phyloP scores from a whole-genome alignment of 2,888 invertebrate species.

The Orthosia gracilis region DNA sequence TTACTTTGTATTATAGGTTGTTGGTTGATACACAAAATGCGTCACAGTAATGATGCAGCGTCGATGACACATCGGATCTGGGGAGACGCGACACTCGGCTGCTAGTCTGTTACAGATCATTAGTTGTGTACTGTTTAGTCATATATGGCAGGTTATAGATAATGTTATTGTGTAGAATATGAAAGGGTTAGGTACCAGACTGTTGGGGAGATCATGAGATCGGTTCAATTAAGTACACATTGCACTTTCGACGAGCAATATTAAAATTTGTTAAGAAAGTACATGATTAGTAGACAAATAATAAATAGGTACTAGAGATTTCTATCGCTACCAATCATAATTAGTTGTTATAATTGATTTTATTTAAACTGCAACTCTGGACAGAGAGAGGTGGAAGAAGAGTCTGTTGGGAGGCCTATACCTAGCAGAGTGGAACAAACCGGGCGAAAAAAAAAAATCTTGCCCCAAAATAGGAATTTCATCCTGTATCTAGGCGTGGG shows the following conservation, averaged over 20 bases:
- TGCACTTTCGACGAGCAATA: background rate
- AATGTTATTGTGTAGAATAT: background rate
- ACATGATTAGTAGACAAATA: too few relatives aligned
- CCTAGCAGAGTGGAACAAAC: too few relatives aligned
- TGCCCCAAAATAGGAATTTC: too few relatives aligned
- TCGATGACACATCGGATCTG: slow-evolving; percentile 47
- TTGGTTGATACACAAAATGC: slow-evolving; percentile 15
- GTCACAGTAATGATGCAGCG: slow-evolving; percentile 38
- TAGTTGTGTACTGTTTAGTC: slow-evolving; percentile 19
- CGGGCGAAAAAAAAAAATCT: too few relatives aligned
- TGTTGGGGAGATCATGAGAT: background rate
- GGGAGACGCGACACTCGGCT: slow-evolving; percentile 28
- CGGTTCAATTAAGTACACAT: background rate
- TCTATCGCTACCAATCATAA: too few relatives aligned
- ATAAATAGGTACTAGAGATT: background rate
- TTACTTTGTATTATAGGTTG: too few relatives aligned
- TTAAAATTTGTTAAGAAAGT: too few relatives aligned
- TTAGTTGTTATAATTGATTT: too few relatives aligned
- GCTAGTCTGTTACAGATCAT: slow-evolving; percentile 31
- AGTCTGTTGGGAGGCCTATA: too few relatives aligned
- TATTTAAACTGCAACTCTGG: too few relatives aligned
- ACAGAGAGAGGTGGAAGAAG: too few relatives aligned
- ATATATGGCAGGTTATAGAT: background rate
- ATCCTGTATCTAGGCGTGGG: too few relatives aligned
- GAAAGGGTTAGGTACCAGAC: background rate